phyloP scores from a whole-genome alignment of 1,140 invertebrate species.

The Orussus abietinus region DNA sequence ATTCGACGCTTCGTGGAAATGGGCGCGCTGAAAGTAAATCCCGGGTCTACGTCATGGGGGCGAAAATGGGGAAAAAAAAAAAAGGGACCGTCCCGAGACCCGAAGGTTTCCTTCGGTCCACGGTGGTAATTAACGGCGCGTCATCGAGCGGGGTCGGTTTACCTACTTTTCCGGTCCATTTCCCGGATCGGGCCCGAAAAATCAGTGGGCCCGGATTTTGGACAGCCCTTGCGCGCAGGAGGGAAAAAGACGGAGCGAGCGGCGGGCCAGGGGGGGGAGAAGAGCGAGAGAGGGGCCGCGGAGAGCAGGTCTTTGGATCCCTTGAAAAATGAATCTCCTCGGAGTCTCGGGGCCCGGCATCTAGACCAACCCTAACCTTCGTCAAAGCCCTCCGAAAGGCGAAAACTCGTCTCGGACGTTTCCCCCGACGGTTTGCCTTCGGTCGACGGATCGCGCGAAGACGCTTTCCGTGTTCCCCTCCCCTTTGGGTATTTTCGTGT shows the following conservation, averaged over 20 bases:
- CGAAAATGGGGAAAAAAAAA: constrained; percentile 7
- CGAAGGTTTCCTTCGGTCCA: constrained; percentile 12
- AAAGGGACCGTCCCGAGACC: neutral
- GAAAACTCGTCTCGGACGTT: constrained; percentile 19
- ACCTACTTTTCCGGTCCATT: neutral
- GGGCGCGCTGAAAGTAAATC: too few relatives aligned
- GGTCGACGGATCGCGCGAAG: too few relatives aligned
- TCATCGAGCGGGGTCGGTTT: constrained; percentile 4
- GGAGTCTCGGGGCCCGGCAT: neutral
- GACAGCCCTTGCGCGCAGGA: constrained; percentile 7
- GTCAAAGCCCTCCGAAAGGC: constrained; percentile 20
- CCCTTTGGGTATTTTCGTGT: too few relatives aligned
- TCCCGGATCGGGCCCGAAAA: constrained; percentile 2
- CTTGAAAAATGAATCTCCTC: constrained; percentile 39
- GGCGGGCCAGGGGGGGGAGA: constrained; percentile 3
- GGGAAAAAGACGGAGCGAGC: neutral
- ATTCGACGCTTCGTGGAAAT: too few relatives aligned
- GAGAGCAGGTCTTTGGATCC: constrained; percentile 34
- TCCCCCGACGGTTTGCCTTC: too few relatives aligned
- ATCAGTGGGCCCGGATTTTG: constrained; percentile 16
- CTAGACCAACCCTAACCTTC: constrained; percentile 26
- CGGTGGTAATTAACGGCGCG: constrained; percentile 13
- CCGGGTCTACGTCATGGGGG: constrained; percentile 10
- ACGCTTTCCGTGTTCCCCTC: too few relatives aligned
- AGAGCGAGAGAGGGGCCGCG: neutral